Conservation (phyloP, 2,797 vertebrate species). For the Gastrophryne carolinensis region DNA sequence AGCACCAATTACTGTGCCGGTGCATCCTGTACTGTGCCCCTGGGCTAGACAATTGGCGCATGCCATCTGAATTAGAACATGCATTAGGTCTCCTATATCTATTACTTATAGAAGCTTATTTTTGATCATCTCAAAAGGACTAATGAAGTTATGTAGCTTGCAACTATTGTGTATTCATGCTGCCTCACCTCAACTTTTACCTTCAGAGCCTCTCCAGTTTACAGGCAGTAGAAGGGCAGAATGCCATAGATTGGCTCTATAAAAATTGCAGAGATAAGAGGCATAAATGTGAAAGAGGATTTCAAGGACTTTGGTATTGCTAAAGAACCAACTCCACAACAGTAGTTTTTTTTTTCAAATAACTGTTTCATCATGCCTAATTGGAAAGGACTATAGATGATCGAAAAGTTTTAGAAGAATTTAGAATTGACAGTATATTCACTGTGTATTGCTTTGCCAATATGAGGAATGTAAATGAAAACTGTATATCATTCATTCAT, state of each 20-base stretch:
- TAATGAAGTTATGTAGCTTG: constrained; percentile 16
- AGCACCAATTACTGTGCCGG: too few relatives aligned
- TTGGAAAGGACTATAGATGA: neutral
- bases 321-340: neutral
- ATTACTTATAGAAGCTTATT: too few relatives aligned
- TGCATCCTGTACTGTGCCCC: too few relatives aligned
- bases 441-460: too few relatives aligned
- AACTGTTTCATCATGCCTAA: neutral
- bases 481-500: too few relatives aligned
- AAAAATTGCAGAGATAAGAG: constrained; percentile 50
- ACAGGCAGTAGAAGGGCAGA: constrained; percentile 25
- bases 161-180: constrained; percentile 13
- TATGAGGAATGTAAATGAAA: too few relatives aligned
- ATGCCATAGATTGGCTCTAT: constrained; percentile 37
- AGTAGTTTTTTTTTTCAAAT: too few relatives aligned
- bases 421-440: too few relatives aligned
- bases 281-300: constrained; percentile 28
- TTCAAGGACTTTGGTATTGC: constrained; percentile 36
- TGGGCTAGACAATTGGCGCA: too few relatives aligned
- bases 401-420: too few relatives aligned
- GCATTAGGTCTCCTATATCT: too few relatives aligned
- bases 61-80: too few relatives aligned
- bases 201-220: constrained; percentile 36
- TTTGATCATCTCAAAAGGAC: neutral
- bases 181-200: constrained; percentile 50